phyloP scores from a whole-genome alignment of 2,797 vertebrate species.

The Ptychadena robeensis region DNA sequence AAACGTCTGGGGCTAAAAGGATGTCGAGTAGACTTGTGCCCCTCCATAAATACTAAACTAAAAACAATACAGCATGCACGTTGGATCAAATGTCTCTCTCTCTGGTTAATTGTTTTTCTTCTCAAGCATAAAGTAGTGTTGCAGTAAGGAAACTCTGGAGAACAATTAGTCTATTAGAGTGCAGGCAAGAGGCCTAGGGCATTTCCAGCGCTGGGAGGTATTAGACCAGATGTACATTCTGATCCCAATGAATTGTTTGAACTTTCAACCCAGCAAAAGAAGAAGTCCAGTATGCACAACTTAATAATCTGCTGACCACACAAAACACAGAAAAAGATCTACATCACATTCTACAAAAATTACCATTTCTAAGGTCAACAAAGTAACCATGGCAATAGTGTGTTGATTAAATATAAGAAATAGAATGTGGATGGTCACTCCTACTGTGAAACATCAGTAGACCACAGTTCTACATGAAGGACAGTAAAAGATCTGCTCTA shows the following conservation, averaged over 20 bases:
- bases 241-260: neutral
- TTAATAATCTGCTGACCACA: neutral
- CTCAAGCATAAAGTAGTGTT: neutral
- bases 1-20: neutral
- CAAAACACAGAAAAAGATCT: no score
- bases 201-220: neutral
- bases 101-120: conserved; percentile 1
- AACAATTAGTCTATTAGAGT: conserved; percentile 2
- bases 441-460: neutral
- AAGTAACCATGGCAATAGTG: no score
- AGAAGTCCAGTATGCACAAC: neutral
- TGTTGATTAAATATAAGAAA: neutral
- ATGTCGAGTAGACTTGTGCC: neutral
- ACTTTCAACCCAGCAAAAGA: neutral
- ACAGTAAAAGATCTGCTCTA: neutral
- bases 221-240: neutral
- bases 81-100: neutral
- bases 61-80: neutral
- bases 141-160: neutral
- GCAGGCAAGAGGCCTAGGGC: neutral
- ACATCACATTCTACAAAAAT: neutral
- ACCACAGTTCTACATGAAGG: neutral
- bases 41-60: neutral
- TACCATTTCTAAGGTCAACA: no score
- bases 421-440: neutral